Evolutionary conservation across 2,113 vertebrate species (phyloP).

Genomic region (Entelurus aequoreus): DNA sequence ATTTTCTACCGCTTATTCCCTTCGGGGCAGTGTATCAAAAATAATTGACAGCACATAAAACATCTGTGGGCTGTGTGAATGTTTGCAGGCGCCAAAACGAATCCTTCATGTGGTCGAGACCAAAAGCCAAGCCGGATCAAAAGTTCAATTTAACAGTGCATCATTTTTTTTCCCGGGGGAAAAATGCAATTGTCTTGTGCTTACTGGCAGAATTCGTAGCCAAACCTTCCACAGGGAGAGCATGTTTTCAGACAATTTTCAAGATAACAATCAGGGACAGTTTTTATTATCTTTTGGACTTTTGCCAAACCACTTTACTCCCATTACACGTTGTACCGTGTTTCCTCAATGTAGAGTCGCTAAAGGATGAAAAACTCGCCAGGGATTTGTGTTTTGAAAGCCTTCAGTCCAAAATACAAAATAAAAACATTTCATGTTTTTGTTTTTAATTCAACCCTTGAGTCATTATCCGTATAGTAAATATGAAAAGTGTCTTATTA

Average conservation of each 20-base stretch:
- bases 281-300: conserved; percentile 30
- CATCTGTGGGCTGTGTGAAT: conserved; percentile 8
- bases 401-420: no score
- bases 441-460: no score
- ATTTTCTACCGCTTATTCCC: no score
- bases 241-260: conserved; percentile 24
- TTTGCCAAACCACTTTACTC: conserved; percentile 33
- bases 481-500: no score
- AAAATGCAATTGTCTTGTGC: conserved; percentile 11
- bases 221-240: conserved; percentile 20
- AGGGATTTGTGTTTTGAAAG: no score
- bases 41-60: conserved; percentile 17
- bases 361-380: no score
- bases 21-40: conserved; percentile 29
- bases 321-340: conserved; percentile 24
- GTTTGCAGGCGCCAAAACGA: not conserved
- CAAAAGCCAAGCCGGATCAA: conserved; percentile 15
- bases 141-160: conserved; percentile 22
- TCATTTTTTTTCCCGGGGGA: not conserved
- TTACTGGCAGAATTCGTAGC: conserved; percentile 23
- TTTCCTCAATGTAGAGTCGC: not conserved
- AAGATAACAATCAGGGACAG: conserved; percentile 23
- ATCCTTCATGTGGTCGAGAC: not conserved
- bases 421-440: no score
- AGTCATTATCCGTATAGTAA: no score